Conservation (phyloP, 1,140 invertebrate species). For the Papilio xuthus region DNA sequence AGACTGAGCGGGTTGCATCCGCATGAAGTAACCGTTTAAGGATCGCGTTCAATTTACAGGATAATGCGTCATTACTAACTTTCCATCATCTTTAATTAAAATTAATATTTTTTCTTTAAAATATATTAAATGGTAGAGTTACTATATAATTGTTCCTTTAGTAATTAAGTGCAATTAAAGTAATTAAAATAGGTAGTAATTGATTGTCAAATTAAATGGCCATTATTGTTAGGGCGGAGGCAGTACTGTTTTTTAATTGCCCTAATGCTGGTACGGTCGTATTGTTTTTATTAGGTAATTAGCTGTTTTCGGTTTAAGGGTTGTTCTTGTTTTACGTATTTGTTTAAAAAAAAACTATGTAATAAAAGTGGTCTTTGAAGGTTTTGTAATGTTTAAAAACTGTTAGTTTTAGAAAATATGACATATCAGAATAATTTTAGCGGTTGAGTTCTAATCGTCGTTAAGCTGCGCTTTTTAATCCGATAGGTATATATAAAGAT, state of each 20-base stretch:
- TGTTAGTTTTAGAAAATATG: too few species aligned
- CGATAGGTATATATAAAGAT: not conserved
- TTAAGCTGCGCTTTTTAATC: not conserved
- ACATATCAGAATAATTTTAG: not conserved
- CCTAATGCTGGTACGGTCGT: conserved; percentile 10
- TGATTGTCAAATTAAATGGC: conserved; percentile 34
- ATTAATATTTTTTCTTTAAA: not conserved
- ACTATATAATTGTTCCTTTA: not conserved
- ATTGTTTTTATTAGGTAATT: conserved; percentile 32
- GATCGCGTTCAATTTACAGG: conserved; percentile 14
- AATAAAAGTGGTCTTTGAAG: not conserved
- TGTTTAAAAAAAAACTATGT: not conserved
- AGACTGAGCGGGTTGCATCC: conserved; percentile 37
- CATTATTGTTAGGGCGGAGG: conserved; percentile 29
- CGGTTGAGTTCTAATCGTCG: not conserved
- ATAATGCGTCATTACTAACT: conserved; percentile 25
- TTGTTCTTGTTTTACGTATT: conserved; percentile 2
- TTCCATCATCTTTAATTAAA: not conserved
- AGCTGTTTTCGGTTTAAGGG: not conserved
- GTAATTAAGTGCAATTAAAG: conserved; percentile 15
- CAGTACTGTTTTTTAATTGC: conserved; percentile 32
- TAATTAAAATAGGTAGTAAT: conserved; percentile 33
- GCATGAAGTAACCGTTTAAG: conserved; percentile 39
- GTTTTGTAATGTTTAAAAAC: not conserved
- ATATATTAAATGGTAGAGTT: not conserved